Base-by-base conservation (phyloP, 2,113 vertebrate genomes). In the Xiphophorus maculatus region DNA sequence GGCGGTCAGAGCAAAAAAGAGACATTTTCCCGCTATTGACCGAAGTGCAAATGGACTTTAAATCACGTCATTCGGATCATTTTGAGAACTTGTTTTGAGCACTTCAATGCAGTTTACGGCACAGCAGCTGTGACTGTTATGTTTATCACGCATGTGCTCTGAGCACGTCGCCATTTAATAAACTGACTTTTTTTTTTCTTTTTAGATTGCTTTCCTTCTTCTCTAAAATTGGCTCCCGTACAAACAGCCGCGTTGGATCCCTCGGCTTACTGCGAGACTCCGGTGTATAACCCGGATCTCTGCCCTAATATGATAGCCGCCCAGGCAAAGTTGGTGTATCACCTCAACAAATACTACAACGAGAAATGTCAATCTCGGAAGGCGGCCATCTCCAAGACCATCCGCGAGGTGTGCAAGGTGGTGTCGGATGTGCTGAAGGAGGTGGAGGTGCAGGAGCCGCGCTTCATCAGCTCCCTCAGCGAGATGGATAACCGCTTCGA, bases 241-340 rank as follows among this genome's bases (percentile, higher is more conserved):
- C 93, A 95, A 96, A 97, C 97, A 95, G 97, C 95, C 97, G 98
- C 98, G 95, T 99, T 99, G 98, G 98, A 99, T 99, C 98, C 98
- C 92, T 97, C 97, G 95, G 98, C 96, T 73, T 99, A 99, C 70
- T 99, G 98, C 96, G 98, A 99, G 98, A 97, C 97, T 98, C 98
- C 98, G 98, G 98, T 98, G 80, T 99, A 99, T 90, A 99, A 98
- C 76, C 98, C 98, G 98, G 98, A 99, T 97, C 98, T 99, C 96
- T 99, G 98, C 95, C 98, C 98, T 88, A 99, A 99, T 90, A 99
- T 99, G 98, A 98, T 99, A 93, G 98, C 98, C 88, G 97, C 98
- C 68, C 98, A 99, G 96, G 98, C 98, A 88, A 99, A 99, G 94
- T 94, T 99, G 93, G 98, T 99, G 72, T 99, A 99, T 82, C 98